Conservation (phyloP, 2,888 invertebrate species). For the Furcula furcula region DNA sequence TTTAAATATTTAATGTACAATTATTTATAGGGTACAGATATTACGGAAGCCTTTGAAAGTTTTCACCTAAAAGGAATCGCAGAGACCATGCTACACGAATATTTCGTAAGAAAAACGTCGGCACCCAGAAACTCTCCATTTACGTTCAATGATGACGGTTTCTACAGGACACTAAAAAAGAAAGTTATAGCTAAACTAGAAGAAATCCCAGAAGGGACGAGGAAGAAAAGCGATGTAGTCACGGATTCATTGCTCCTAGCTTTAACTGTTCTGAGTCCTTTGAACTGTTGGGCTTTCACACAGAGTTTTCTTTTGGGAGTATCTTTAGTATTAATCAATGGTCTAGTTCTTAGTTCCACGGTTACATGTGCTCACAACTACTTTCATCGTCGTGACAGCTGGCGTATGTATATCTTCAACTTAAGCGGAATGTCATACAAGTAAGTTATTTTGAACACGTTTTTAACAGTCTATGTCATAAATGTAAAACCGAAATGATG, state of each 20-base stretch:
- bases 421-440: slow-evolving; percentile 84
- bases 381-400: slow-evolving; percentile 89
- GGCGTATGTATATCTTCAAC: slow-evolving; percentile 91
- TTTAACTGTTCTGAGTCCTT: slow-evolving; percentile 43
- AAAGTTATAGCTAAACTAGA: slow-evolving; percentile 80
- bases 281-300: slow-evolving; percentile 55
- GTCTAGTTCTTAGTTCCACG: slow-evolving; percentile 55
- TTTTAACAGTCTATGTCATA: too few relatives aligned
- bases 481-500: too few relatives aligned
- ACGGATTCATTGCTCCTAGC: slow-evolving; percentile 49
- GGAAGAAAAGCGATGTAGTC: slow-evolving; percentile 56
- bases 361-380: slow-evolving; percentile 88
- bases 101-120: slow-evolving; percentile 83
- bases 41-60: slow-evolving; percentile 84
- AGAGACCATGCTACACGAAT: slow-evolving; percentile 84
- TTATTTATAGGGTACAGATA: slow-evolving; percentile 83
- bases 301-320: slow-evolving; percentile 46
- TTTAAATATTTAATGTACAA: background rate
- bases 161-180: slow-evolving; percentile 87
- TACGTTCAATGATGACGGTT: slow-evolving; percentile 88
- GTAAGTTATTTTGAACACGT: too few relatives aligned
- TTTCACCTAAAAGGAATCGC: slow-evolving; percentile 83
- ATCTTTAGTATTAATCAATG: slow-evolving; percentile 40
- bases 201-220: slow-evolving; percentile 62
- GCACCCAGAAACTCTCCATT: slow-evolving; percentile 86